These are phyloP conservation scores for Blera fallax DNA, from an alignment of 2,888 invertebrate species.

Conservation along the genomic window DNA sequence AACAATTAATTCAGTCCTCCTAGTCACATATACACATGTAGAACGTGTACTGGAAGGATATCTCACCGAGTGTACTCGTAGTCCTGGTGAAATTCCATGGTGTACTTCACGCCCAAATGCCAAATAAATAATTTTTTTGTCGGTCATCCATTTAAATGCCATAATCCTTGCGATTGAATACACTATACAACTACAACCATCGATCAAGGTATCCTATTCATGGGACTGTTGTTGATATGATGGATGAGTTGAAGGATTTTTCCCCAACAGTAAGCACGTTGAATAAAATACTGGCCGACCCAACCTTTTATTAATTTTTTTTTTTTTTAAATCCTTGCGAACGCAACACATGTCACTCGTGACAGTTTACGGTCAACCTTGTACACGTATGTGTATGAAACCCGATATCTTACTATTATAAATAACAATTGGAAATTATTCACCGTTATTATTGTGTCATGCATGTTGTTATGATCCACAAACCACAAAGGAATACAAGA, in stretches of 20 bases:
- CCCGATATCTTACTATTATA: neutral
- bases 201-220: conserved; percentile 34
- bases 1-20: conserved; percentile 21
- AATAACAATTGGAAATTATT: neutral
- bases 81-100: neutral
- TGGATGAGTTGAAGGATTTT: conserved; percentile 39
- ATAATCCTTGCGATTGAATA: conserved; percentile 53
- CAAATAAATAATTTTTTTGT: conserved; percentile 40
- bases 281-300: neutral
- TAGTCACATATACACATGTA: neutral
- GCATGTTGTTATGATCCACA: conserved; percentile 17
- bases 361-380: conserved; percentile 35
- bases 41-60: neutral
- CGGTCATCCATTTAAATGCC: conserved; percentile 48
- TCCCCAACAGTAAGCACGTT: neutral
- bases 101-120: conserved; percentile 25
- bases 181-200: conserved; percentile 30
- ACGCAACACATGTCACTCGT: conserved; percentile 43
- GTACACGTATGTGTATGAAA: conserved; percentile 9
- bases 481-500: neutral
- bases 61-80: neutral
- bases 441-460: conserved; percentile 27
- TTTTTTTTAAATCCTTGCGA: conserved; percentile 8
- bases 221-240: conserved; percentile 41
- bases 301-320: neutral